phyloP scores from a whole-genome alignment of 2,113 vertebrate genomes.

The Gila orcuttii region DNA sequence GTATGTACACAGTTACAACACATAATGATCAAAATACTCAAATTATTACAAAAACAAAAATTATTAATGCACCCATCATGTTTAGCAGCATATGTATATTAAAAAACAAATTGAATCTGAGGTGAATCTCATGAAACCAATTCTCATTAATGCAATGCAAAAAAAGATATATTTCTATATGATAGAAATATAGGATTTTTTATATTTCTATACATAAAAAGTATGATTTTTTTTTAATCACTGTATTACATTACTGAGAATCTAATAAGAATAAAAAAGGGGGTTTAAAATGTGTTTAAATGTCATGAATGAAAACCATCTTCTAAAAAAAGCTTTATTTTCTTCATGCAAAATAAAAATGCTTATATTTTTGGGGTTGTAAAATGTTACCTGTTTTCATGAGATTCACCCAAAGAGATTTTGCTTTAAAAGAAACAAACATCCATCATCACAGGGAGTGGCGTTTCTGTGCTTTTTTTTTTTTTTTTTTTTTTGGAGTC shows the following conservation, averaged over 20 bases:
- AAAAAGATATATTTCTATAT: too few species aligned
- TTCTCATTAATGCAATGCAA: background rate
- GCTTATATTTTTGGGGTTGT: background rate
- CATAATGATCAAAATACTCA: constrained; percentile 20
- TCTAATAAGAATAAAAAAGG: background rate
- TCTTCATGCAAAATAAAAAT: background rate
- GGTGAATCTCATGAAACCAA: constrained; percentile 22
- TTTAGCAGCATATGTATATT: constrained; percentile 68
- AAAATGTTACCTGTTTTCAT: background rate
- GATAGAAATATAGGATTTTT: background rate
- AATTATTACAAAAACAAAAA: constrained; percentile 67
- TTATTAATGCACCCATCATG: background rate
- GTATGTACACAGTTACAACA: constrained; percentile 45
- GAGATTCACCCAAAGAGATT: constrained; percentile 3
- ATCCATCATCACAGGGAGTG: constrained; percentile 15
- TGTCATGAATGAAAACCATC: background rate
- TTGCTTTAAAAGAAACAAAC: background rate
- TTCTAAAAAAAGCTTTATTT: background rate
- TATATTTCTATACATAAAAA: background rate
- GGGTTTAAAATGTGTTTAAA: background rate
- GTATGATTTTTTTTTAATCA: background rate
- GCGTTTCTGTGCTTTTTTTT: background rate
- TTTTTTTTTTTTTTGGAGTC: background rate
- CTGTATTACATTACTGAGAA: background rate
- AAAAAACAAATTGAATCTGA: background rate